Percentiles rank a stretch among this genome's conserved stretches.
These are phyloP conservation scores for Ciconia nigra DNA, from an alignment of 2,797 vertebrate species.

Conservation along the genomic window DNA sequence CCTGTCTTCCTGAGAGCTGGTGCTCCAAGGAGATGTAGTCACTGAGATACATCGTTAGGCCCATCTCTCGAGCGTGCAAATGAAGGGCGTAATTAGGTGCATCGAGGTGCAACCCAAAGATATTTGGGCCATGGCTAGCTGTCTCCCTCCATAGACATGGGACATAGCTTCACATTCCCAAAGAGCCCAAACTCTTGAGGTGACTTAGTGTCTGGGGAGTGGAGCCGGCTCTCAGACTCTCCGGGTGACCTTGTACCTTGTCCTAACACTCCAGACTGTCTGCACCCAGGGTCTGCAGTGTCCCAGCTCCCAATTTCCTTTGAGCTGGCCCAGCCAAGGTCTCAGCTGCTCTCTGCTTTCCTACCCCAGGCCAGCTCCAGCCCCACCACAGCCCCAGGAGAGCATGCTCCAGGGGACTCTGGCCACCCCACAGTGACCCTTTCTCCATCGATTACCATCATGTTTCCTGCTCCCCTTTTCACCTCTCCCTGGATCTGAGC, in stretches of 20 bases:
- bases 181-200: neutral
- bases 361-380: neutral
- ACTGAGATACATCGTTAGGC: neutral
- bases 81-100: neutral
- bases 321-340: neutral
- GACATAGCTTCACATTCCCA: neutral
- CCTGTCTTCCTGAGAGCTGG: neutral
- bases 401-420: neutral
- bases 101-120: neutral
- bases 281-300: neutral
- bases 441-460: neutral
- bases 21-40: neutral
- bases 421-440: neutral
- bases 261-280: neutral
- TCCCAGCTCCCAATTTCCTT: neutral
- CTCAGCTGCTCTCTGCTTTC: neutral
- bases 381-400: neutral
- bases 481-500: neutral
- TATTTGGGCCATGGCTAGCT: fast-evolving
- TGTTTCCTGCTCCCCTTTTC: neutral
- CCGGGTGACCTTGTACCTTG: neutral
- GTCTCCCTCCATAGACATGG: neutral
- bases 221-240: neutral
- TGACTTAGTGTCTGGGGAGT: neutral
- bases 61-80: neutral